phyloP scores from a whole-genome alignment of 2,888 invertebrate species.

The Thera obeliscata region DNA sequence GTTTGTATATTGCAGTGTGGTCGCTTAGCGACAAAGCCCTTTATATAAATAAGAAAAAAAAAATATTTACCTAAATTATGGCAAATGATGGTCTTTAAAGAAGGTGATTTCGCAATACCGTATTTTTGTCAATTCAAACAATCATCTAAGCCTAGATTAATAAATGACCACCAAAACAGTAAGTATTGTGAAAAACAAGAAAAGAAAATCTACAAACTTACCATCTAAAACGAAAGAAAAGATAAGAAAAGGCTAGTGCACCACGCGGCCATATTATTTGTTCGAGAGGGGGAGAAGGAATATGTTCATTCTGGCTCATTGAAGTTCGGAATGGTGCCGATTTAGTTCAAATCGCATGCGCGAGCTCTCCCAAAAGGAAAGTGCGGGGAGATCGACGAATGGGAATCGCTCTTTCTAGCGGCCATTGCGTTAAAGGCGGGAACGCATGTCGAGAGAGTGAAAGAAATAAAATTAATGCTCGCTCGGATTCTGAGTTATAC shows the following conservation, averaged over 20 bases:
- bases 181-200: neutral
- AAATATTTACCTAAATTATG: too few species aligned
- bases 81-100: too few species aligned
- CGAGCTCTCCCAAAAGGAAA: constrained; percentile 51
- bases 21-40: too few species aligned
- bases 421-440: constrained; percentile 75
- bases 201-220: neutral
- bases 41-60: too few species aligned
- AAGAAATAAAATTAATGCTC: constrained; percentile 51
- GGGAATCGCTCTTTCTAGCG: constrained; percentile 48
- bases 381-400: constrained; percentile 63
- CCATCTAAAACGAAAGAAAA: neutral
- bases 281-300: neutral
- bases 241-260: neutral
- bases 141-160: neutral
- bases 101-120: too few species aligned
- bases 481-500: constrained; percentile 1
- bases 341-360: constrained; percentile 63
- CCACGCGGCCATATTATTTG: constrained; percentile 9
- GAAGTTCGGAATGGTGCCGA: constrained; percentile 4
- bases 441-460: constrained; percentile 42
- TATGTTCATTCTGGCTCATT: neutral
- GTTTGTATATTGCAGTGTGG: too few species aligned
- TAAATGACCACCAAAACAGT: neutral
- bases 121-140: too few species aligned